Percentiles rank a stretch among this genome's conserved stretches.
phyloP scores from a whole-genome alignment of 2,797 vertebrate genomes.

The Hemitrygon akajei region DNA sequence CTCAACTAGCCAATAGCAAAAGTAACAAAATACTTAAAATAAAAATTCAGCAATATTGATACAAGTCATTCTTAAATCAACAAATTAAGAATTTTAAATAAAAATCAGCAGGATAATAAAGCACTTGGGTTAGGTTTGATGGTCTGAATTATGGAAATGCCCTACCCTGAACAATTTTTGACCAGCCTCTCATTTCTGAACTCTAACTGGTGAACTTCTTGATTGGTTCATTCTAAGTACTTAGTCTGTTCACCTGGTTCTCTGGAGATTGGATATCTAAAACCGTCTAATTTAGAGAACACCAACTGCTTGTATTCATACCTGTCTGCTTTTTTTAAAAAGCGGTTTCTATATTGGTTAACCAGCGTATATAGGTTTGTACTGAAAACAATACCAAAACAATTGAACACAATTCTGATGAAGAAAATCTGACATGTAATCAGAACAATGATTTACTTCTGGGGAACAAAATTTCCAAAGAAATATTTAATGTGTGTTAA shows the following conservation, averaged over 20 bases:
- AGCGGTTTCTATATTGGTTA: neutral
- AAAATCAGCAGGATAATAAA: neutral
- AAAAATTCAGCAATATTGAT: neutral
- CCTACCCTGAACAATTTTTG: neutral
- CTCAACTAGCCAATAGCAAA: neutral
- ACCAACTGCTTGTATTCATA: neutral
- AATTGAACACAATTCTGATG: neutral
- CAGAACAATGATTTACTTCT: neutral
- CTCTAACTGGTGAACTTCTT: neutral
- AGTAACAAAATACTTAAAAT: neutral
- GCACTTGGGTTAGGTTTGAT: neutral
- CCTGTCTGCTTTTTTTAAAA: neutral
- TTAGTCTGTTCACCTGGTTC: neutral
- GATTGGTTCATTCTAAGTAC: neutral
- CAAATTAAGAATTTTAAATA: neutral
- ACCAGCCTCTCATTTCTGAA: neutral
- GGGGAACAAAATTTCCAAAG: neutral
- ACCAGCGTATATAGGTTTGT: neutral
- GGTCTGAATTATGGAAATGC: neutral
- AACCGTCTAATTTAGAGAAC: neutral
- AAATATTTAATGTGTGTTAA: neutral
- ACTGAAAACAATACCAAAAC: neutral
- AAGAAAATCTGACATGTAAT: conserved; percentile 9
- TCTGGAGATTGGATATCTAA: neutral
- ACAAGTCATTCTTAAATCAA: neutral